Conservation (phyloP, 92 coral and sea anemone species). For the Actinernus sp. region DNA sequence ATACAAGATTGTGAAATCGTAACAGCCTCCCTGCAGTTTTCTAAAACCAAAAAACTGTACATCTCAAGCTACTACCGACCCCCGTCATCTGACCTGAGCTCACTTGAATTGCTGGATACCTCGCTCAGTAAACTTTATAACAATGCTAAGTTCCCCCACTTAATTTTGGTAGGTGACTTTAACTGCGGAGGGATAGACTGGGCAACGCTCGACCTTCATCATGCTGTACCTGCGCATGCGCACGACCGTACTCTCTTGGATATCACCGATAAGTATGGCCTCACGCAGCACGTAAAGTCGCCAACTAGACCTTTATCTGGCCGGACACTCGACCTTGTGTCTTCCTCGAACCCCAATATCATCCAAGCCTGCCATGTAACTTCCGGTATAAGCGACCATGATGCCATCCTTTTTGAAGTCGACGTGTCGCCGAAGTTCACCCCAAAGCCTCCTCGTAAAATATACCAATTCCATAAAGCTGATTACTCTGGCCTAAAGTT, state of each 20-base stretch:
- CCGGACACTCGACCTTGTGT: conserved; percentile 46
- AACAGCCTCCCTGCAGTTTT: too few relatives aligned
- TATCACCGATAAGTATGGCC: conserved; percentile 27
- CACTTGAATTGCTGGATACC: conserved; percentile 32
- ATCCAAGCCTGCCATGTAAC: conserved; percentile 48
- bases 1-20: too few relatives aligned
- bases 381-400: conserved; percentile 46
- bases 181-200: conserved; percentile 41
- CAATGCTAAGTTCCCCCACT: conserved; percentile 25
- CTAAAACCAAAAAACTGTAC: too few relatives aligned
- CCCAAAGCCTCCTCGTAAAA: conserved; percentile 43
- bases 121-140: too few relatives aligned
- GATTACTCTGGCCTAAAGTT: conserved; percentile 27
- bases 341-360: conserved; percentile 31
- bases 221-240: conserved; percentile 8
- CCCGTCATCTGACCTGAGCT: conserved; percentile 16
- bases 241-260: conserved; percentile 38
- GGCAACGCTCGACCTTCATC: conserved; percentile 24
- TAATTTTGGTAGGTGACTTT: conserved; percentile 24
- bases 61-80: too few relatives aligned
- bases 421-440: conserved; percentile 36
- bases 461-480: conserved; percentile 42
- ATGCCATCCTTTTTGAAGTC: conserved; percentile 34
- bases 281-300: conserved; percentile 49
- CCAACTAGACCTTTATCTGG: conserved; percentile 59